Base-by-base conservation (phyloP, 2,113 vertebrate genomes). In the Hyperopisus bebe region DNA sequence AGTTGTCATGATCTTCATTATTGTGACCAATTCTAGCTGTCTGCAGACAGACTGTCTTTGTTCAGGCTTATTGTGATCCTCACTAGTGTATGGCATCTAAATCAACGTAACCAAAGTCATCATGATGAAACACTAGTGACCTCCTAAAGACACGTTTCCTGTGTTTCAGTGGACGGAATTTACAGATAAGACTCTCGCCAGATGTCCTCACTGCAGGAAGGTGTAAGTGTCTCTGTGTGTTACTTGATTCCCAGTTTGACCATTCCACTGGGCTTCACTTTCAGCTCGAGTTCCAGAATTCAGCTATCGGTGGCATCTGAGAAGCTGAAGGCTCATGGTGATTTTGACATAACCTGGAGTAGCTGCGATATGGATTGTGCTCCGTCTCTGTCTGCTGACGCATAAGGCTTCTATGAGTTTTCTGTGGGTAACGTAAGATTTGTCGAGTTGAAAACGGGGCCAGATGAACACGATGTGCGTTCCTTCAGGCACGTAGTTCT, bases 201-300 rank as follows among this genome's bases (percentile, higher is more conserved):
- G 97, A 55, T 98, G 97, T 93, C 97, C 97, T 1, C 97, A 97
- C 94, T 98, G 97, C 94, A 93, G 96, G 31, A 97, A 97, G 95
- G 97, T 98, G 97, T 97, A 93, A 96, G 96, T 96, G 19, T 80
- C 6, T 13, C 44, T 11, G 35, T 42, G 35, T 42, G 74, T 39
- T 80, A 80, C 70, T 17, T 7, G 70, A 39, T 39, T 77, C 70
- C 70, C 5, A 4, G 70, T 17, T 39, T 39, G 31, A 39, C 74
- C 13, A 39, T 80, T 42, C 74, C 31, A 42, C 74, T 80, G 74
- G 35, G 31, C 74, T 35, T 21, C 35, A 42, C 74, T 42, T 80
- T 80, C 17, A 80, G 74, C 74, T 42, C 11, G 35, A n/a, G 74
- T 42, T 80, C 35, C 35, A 7, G 31, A 80, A 39, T 42, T 80